phyloP scores from a whole-genome alignment of 2,113 vertebrate species.

The Balaeniceps rex region DNA sequence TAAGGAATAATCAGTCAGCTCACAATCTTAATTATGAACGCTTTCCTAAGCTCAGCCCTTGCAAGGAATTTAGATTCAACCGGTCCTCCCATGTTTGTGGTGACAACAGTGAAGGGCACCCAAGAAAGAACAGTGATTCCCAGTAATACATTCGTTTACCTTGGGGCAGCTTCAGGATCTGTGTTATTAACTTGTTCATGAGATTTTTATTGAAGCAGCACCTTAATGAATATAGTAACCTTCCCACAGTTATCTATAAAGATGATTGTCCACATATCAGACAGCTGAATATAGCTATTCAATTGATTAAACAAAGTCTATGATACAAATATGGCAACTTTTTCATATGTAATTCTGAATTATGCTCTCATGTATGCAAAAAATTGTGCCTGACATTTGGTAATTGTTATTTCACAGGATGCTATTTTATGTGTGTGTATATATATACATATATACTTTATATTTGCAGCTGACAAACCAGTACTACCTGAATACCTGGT shows the following conservation, averaged over 20 bases:
- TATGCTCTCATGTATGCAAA: constrained; percentile 58
- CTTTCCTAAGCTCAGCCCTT: background rate
- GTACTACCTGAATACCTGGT: constrained; percentile 71
- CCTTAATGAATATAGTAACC: constrained; percentile 71
- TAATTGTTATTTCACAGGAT: constrained; percentile 70
- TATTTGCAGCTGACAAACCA: constrained; percentile 75
- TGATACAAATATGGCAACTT: constrained; percentile 16
- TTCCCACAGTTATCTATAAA: constrained; percentile 48
- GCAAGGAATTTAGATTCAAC: background rate
- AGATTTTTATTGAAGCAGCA: constrained; percentile 66
- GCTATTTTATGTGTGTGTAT: constrained; percentile 59
- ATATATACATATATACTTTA: constrained; percentile 65
- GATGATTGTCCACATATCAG: constrained; percentile 64
- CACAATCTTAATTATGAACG: background rate
- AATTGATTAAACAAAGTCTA: constrained; percentile 42
- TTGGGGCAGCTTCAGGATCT: constrained; percentile 31
- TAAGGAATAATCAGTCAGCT: background rate
- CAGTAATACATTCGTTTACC: constrained; percentile 1
- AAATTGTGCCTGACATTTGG: constrained; percentile 65
- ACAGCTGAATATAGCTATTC: constrained; percentile 76
- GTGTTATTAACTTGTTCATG: constrained; percentile 20
- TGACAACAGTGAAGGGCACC: background rate
- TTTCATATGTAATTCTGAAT: constrained; percentile 52
- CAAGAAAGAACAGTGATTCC: background rate
- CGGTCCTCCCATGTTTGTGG: background rate